These are phyloP conservation scores for Cerastoderma edule DNA, from an alignment of 2,888 invertebrate genomes.

Conservation along the genomic window DNA sequence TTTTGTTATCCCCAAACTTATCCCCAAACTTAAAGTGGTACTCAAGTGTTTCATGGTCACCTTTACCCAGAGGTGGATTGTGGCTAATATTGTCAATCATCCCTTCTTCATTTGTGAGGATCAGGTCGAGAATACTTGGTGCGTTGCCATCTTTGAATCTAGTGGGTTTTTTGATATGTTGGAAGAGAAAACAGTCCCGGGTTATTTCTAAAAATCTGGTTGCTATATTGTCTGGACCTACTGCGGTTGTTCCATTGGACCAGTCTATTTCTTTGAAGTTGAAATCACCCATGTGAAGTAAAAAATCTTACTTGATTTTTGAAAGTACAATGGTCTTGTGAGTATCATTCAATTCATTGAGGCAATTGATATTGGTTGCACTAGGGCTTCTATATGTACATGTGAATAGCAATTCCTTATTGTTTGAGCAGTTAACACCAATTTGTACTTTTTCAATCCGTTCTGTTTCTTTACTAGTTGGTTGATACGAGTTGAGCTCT, in stretches of 20 bases:
- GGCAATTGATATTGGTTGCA: background rate
- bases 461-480: background rate
- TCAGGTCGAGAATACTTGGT: background rate
- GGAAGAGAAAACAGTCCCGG: background rate
- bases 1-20: too few relatives aligned
- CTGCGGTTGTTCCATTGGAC: background rate
- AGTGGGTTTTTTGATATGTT: background rate
- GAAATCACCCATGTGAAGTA: background rate
- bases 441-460: background rate
- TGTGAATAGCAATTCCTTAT: background rate
- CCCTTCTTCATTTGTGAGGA: background rate
- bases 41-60: background rate
- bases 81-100: background rate
- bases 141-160: background rate
- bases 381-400: conserved; percentile 5
- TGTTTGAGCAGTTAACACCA: background rate
- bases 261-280: conserved; percentile 7
- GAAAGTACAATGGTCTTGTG: background rate
- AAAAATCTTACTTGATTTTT: background rate
- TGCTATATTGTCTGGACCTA: background rate
- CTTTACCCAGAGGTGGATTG: background rate
- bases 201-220: background rate
- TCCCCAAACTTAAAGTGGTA: too few relatives aligned
- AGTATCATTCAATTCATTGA: background rate
- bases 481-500: background rate